Evolutionary conservation across 2,797 vertebrate genomes (phyloP).

Genomic region (Eremophila alpestris): DNA sequence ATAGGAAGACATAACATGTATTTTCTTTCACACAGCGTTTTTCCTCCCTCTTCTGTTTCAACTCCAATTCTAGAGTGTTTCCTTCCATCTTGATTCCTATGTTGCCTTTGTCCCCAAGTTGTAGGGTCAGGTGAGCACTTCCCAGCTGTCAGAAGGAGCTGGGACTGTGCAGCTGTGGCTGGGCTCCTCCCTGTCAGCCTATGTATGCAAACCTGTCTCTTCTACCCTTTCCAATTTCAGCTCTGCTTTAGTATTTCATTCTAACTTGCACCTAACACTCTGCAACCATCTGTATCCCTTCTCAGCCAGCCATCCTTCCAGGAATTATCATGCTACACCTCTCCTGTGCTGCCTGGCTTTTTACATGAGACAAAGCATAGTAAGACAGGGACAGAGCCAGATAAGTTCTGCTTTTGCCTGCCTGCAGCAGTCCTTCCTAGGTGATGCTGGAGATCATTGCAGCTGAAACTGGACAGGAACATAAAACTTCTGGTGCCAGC

Average conservation of each 20-base stretch:
- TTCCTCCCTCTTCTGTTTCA: neutral
- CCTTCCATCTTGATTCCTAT: neutral
- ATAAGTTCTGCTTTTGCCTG: neutral
- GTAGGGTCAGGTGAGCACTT: accelerated
- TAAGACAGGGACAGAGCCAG: neutral
- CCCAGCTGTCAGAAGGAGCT: neutral
- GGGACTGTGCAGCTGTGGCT: neutral
- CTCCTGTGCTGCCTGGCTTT: neutral
- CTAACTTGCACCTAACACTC: neutral
- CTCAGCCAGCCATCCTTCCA: neutral
- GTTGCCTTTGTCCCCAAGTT: neutral
- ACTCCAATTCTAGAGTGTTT: neutral
- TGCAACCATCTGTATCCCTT: neutral
- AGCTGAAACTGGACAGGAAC: neutral
- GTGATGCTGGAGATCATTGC: accelerated
- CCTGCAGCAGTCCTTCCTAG: neutral
- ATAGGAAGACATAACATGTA: neutral
- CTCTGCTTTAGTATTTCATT: neutral
- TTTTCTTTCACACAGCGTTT: neutral
- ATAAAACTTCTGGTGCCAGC: neutral
- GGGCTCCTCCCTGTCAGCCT: neutral
- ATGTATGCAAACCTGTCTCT: neutral
- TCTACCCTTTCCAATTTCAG: neutral
- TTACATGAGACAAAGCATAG: neutral
- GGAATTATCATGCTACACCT: neutral